Evolutionary conservation across 2,113 vertebrate species (phyloP).

Genomic region (Phalacrocorax carbo): DNA sequence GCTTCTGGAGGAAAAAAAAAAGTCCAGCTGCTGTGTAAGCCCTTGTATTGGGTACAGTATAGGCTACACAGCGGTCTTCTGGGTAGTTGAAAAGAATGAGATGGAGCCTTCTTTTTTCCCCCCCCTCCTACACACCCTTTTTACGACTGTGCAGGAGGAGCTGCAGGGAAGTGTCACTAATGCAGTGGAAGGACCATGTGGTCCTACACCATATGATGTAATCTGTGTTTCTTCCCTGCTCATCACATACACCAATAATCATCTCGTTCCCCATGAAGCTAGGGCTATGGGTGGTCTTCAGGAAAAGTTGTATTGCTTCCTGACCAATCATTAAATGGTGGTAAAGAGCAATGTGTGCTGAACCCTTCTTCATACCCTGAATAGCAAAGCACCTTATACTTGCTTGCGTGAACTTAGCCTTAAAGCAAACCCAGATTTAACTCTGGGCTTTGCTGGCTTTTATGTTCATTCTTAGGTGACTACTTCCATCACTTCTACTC

Average conservation of each 20-base stretch:
- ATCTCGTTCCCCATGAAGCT: rapidly evolving
- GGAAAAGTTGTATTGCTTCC: rapidly evolving
- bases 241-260: background rate
- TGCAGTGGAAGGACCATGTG: background rate
- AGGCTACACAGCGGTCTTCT: background rate
- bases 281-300: background rate
- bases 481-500: background rate
- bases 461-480: background rate
- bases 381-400: background rate
- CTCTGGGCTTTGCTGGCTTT: background rate
- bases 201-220: background rate
- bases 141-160: background rate
- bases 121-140: background rate
- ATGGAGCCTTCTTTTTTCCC: background rate
- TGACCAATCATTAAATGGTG: rapidly evolving
- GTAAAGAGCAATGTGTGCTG: background rate
- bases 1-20: background rate
- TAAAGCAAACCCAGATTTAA: background rate
- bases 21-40: background rate
- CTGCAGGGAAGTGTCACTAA: background rate
- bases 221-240: background rate
- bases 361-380: background rate
- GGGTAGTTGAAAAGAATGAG: background rate
- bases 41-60: background rate
- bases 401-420: background rate